Percentiles rank a stretch among this genome's conserved stretches.
These are phyloP conservation scores for Artemisiospiza belli DNA, from an alignment of 2,113 vertebrate genomes.

Conservation along the genomic window DNA sequence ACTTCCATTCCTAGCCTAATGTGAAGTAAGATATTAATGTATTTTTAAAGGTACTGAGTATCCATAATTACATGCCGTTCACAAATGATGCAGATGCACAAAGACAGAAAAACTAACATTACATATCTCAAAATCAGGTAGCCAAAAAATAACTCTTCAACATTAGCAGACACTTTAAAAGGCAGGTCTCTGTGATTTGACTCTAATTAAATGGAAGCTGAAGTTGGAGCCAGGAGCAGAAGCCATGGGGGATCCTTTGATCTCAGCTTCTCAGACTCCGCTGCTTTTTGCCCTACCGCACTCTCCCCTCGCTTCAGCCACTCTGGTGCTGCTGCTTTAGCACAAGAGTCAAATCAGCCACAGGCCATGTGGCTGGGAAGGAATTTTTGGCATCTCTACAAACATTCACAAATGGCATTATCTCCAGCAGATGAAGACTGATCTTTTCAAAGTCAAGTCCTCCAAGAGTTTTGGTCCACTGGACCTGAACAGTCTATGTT, in stretches of 20 bases:
- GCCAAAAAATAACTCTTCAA: background rate
- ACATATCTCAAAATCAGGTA: background rate
- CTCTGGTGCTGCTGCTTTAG: background rate
- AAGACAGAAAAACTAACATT: background rate
- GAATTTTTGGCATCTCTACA: slow-evolving; percentile 38
- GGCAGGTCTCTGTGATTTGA: background rate
- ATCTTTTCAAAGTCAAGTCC: background rate
- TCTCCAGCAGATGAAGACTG: slow-evolving; percentile 3
- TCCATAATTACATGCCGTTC: background rate
- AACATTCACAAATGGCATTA: slow-evolving; percentile 8
- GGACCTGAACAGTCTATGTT: background rate
- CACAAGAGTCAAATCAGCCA: background rate
- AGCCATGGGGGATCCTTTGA: slow-evolving; percentile 50
- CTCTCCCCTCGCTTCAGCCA: slow-evolving; percentile 15
- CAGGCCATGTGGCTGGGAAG: slow-evolving; percentile 3
- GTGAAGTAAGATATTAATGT: background rate
- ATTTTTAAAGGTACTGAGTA: background rate
- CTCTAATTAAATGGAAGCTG: slow-evolving; percentile 34
- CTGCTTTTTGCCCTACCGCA: background rate
- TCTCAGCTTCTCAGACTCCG: slow-evolving; percentile 26
- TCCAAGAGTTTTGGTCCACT: background rate
- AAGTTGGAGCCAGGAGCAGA: slow-evolving; percentile 30
- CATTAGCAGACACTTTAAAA: slow-evolving; percentile 44
- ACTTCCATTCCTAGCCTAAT: background rate
- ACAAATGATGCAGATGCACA: background rate